Conservation (phyloP, 1,140 invertebrate genomes). For the Hypothenemus hampei region DNA sequence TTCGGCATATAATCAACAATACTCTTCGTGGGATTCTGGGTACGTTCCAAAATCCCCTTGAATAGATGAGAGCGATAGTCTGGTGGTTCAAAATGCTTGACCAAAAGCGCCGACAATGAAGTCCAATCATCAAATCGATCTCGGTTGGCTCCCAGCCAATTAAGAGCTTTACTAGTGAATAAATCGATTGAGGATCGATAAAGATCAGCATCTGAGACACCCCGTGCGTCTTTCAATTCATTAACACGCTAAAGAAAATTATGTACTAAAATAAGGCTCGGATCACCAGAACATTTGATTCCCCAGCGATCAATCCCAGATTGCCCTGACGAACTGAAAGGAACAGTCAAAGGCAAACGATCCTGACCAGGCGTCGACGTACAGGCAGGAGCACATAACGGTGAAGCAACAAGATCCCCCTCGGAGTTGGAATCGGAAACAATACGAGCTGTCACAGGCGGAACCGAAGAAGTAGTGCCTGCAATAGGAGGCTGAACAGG, state of each 20-base stretch:
- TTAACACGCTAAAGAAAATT: not conserved
- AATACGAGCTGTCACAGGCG: too few species aligned
- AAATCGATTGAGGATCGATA: conserved; percentile 34
- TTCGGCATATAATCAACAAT: conserved; percentile 39
- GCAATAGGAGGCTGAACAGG: too few species aligned
- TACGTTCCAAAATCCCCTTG: conserved; percentile 29
- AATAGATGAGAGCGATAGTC: conserved; percentile 37
- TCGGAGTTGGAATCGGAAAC: too few species aligned
- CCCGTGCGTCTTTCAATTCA: not conserved
- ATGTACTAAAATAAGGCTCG: not conserved
- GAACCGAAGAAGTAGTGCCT: too few species aligned
- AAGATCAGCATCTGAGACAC: conserved; percentile 20
- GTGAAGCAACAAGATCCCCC: too few species aligned
- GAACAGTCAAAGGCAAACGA: too few species aligned
- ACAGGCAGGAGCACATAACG: too few species aligned
- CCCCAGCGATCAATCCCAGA: too few species aligned
- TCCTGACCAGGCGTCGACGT: too few species aligned
- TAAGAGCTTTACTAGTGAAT: conserved; percentile 35
- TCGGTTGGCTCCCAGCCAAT: conserved; percentile 37
- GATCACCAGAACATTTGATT: not conserved
- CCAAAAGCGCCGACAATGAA: conserved; percentile 22
- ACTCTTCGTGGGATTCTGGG: conserved; percentile 27
- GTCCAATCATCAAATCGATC: conserved; percentile 27
- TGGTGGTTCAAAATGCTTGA: conserved; percentile 32
- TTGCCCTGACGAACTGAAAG: too few species aligned